A percentile compares a stretch with the other conserved stretches of the same genome.
Evolutionary conservation across 2,113 vertebrate species (phyloP).

Genomic region (Chaetops frenatus): DNA sequence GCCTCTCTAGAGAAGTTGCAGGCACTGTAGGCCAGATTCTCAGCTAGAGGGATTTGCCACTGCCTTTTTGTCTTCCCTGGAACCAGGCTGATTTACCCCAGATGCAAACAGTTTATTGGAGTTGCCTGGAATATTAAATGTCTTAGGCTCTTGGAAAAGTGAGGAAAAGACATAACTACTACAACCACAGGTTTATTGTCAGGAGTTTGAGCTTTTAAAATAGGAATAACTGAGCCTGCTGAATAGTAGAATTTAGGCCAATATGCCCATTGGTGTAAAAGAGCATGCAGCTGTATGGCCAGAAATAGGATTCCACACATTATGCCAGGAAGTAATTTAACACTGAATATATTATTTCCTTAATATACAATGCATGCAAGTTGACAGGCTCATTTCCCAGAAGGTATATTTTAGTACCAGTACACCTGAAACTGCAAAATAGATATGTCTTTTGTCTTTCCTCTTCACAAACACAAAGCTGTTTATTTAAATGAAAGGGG

Average conservation of each 20-base stretch:
- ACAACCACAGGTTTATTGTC: slow-evolving; percentile 27
- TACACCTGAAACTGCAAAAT: slow-evolving; percentile 6
- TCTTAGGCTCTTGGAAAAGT: not conserved
- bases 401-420: slow-evolving; percentile 24
- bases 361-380: not conserved
- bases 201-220: slow-evolving; percentile 4
- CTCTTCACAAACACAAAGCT: not conserved
- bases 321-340: slow-evolving; percentile 26
- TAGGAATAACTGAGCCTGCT: not conserved
- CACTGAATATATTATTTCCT: slow-evolving; percentile 33
- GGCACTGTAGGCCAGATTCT: slow-evolving; percentile 42
- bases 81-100: slow-evolving; percentile 24
- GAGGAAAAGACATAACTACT: slow-evolving; percentile 6
- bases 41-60: slow-evolving; percentile 2
- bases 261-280: slow-evolving; percentile 1
- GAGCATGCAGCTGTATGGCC: not conserved
- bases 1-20: slow-evolving; percentile 44
- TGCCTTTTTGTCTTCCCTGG: slow-evolving; percentile 18
- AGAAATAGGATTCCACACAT: not conserved
- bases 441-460: slow-evolving; percentile 2
- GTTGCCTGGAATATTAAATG: not conserved
- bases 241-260: not conserved
- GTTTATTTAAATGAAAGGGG: slow-evolving; percentile 34
- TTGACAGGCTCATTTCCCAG: slow-evolving; percentile 15
- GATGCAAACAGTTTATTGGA: not conserved